Evolutionary conservation across 2,797 vertebrate genomes (phyloP).

Genomic region (Macropus fuliginosus): DNA sequence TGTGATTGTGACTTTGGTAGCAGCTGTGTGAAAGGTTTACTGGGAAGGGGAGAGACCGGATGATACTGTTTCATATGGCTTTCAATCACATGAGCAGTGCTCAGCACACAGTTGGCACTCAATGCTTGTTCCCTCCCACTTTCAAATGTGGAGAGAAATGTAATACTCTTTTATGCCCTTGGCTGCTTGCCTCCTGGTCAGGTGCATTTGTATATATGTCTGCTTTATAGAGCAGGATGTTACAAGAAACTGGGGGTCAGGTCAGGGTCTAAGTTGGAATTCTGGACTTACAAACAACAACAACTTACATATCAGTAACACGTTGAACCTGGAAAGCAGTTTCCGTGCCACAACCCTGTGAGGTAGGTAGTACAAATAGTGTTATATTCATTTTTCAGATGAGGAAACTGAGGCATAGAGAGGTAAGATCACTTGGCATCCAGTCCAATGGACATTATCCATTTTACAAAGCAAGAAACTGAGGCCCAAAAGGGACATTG

Average conservation of each 20-base stretch:
- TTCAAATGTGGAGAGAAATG: not conserved
- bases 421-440: not conserved
- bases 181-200: constrained; percentile 34
- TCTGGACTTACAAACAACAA: not conserved
- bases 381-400: not conserved
- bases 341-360: not conserved
- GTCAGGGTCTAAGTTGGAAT: constrained; percentile 27
- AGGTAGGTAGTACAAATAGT: not conserved
- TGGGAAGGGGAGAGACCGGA: not conserved
- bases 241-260: constrained; percentile 16
- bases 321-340: constrained; percentile 32
- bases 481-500: not conserved
- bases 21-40: not conserved
- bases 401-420: not conserved
- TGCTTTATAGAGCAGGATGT: not conserved
- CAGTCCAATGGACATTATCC: not conserved
- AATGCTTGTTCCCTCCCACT: not conserved
- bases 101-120: not conserved
- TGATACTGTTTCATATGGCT: not conserved
- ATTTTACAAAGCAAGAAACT: constrained; percentile 17
- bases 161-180: constrained; percentile 8
- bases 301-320: constrained; percentile 22
- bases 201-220: constrained; percentile 13
- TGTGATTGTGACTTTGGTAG: not conserved
- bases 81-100: not conserved